These are phyloP conservation scores for Drosophila sucinea DNA, from an alignment of 1,140 invertebrate species.

Conservation along the genomic window DNA sequence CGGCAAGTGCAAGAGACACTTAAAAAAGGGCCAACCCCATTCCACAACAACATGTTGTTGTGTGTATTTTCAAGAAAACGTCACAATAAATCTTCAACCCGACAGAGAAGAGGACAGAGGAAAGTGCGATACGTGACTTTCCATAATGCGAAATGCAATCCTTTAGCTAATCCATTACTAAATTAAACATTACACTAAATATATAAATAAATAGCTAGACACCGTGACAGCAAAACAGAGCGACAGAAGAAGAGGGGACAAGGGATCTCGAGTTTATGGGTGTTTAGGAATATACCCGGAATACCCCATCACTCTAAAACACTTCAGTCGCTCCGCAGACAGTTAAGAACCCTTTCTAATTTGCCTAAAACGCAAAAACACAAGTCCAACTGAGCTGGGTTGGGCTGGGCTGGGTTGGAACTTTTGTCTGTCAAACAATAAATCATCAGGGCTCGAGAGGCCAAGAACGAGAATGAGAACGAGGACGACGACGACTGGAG, in stretches of 20 bases:
- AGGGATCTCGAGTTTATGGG: slow-evolving; percentile 13
- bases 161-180: slow-evolving; percentile 76
- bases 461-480: slow-evolving; percentile 5
- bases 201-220: slow-evolving; percentile 81
- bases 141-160: slow-evolving; percentile 59
- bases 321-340: slow-evolving; percentile 30
- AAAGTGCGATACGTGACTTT: slow-evolving; percentile 61
- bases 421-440: slow-evolving; percentile 75
- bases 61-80: slow-evolving; percentile 49
- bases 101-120: not conserved
- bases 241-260: slow-evolving; percentile 13
- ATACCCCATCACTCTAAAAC: slow-evolving; percentile 27
- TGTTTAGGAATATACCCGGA: slow-evolving; percentile 21
- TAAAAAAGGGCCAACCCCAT: slow-evolving; percentile 12
- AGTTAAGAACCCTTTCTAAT: slow-evolving; percentile 75
- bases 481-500: slow-evolving; percentile 19
- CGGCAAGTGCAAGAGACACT: not conserved
- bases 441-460: slow-evolving; percentile 59
- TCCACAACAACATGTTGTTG: slow-evolving; percentile 8
- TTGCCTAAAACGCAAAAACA: slow-evolving; percentile 61
- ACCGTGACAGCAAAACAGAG: slow-evolving; percentile 73
- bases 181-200: slow-evolving; percentile 80
- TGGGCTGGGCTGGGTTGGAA: slow-evolving; percentile 18
- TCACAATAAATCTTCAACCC: slow-evolving; percentile 69
- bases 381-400: slow-evolving; percentile 23